Evolutionary conservation across 1,140 invertebrate species (phyloP).

Genomic region (Limonius californicus): DNA sequence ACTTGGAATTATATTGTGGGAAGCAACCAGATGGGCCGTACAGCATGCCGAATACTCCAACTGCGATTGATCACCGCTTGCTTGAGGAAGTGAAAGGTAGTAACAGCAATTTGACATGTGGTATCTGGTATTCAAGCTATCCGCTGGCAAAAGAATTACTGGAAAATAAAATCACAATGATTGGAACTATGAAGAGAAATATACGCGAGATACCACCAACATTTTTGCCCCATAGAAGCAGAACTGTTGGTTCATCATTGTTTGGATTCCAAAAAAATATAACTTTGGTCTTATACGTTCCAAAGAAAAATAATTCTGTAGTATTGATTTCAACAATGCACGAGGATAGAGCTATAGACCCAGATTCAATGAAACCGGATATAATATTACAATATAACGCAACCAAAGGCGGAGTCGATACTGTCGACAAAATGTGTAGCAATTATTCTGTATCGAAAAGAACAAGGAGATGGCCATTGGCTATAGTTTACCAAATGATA

Average conservation of each 20-base stretch:
- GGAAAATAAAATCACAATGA: constrained; percentile 36
- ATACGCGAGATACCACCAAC: constrained; percentile 40
- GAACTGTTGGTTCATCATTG: constrained; percentile 24
- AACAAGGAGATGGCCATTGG: constrained; percentile 51
- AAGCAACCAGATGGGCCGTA: background rate
- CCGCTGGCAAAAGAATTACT: constrained; percentile 32
- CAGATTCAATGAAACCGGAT: constrained; percentile 40
- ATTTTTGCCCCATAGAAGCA: constrained; percentile 35
- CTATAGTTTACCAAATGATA: no score
- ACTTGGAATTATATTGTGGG: background rate
- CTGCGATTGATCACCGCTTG: background rate
- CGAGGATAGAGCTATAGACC: constrained; percentile 25
- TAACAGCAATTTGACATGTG: background rate
- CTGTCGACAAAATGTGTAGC: constrained; percentile 39
- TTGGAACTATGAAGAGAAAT: constrained; percentile 42
- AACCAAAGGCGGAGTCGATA: constrained; percentile 46
- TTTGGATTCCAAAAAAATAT: constrained; percentile 37
- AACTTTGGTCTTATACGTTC: constrained; percentile 37
- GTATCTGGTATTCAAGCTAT: constrained; percentile 35
- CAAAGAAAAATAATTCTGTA: constrained; percentile 39
- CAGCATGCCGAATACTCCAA: background rate
- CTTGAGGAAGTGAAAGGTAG: background rate
- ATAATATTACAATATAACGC: constrained; percentile 47
- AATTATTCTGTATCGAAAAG: constrained; percentile 43
- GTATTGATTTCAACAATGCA: constrained; percentile 40